A percentile compares a stretch with the other conserved stretches of the same genome.
Conservation (phyloP, 2,888 invertebrate genomes). For the Agrilus biguttatus region DNA sequence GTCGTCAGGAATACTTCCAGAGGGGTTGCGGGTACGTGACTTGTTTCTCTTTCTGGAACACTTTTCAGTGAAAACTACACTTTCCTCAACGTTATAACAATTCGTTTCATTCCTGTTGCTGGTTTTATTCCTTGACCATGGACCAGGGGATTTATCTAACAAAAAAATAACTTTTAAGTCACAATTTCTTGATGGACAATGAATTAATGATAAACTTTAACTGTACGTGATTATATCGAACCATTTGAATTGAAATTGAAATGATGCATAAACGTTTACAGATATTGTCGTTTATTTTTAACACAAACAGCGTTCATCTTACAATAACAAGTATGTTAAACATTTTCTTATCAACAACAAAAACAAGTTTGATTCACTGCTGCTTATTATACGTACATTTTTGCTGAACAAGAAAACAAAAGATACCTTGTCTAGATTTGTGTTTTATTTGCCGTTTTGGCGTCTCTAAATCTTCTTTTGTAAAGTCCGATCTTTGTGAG, state of each 20-base stretch:
- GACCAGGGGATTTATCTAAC: constrained; percentile 48
- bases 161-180: constrained; percentile 2
- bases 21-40: constrained; percentile 33
- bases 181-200: too few relatives aligned
- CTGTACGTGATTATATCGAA: too few relatives aligned
- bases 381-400: too few relatives aligned
- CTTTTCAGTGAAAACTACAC: constrained; percentile 44
- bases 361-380: too few relatives aligned
- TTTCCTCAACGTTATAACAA: constrained; percentile 50
- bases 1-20: constrained; percentile 18
- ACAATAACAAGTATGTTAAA: too few relatives aligned
- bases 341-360: too few relatives aligned
- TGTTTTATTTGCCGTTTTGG: constrained; percentile 15
- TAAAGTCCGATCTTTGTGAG: constrained; percentile 27
- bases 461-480: constrained; percentile 12
- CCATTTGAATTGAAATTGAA: too few relatives aligned
- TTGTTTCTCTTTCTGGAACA: constrained; percentile 38
- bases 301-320: too few relatives aligned
- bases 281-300: too few relatives aligned
- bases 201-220: too few relatives aligned
- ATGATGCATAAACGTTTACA: too few relatives aligned
- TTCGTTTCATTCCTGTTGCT: constrained; percentile 49
- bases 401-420: too few relatives aligned
- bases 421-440: constrained; percentile 20
- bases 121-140: constrained; percentile 42